Percentiles rank a stretch among this genome's conserved stretches.
These are phyloP conservation scores for Drosophila monieri DNA, from an alignment of 2,888 invertebrate species.

Conservation along the genomic window DNA sequence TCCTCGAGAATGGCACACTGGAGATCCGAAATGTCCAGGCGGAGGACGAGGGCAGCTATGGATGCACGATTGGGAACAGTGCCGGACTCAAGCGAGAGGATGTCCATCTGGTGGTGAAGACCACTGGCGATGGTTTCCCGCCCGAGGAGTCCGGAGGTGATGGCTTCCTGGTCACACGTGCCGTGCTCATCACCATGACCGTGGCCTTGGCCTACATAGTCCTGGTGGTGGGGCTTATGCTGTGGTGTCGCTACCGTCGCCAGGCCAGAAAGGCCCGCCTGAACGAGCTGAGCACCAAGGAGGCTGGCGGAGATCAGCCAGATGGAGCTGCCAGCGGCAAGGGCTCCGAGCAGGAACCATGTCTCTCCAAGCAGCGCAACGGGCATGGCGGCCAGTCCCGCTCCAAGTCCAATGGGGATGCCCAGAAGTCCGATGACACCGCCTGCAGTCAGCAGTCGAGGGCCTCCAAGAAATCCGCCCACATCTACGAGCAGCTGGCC, in stretches of 20 bases:
- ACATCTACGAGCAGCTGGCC: constrained; percentile 90
- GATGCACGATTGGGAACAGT: constrained; percentile 97
- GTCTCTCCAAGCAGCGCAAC: constrained; percentile 81
- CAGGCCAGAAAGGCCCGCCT: constrained; percentile 85
- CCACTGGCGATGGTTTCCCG: constrained; percentile 86
- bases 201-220: constrained; percentile 97
- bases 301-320: constrained; percentile 84
- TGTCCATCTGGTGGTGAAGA: constrained; percentile 89
- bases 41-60: constrained; percentile 94
- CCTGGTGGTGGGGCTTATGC: constrained; percentile 95
- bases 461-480: constrained; percentile 85
- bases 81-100: constrained; percentile 94
- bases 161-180: constrained; percentile 92
- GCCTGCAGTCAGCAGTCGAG: constrained; percentile 87
- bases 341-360: constrained; percentile 83
- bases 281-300: constrained; percentile 86
- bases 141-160: constrained; percentile 86
- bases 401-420: constrained; percentile 85
- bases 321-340: constrained; percentile 57
- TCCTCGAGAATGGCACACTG: constrained; percentile 93
- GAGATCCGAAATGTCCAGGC: constrained; percentile 90
- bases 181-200: constrained; percentile 95
- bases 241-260: constrained; percentile 93
- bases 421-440: constrained; percentile 87
- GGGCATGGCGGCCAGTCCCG: constrained; percentile 81